Evolutionary conservation across 2,113 vertebrate genomes (phyloP).

Genomic region (Eurypyga helias): DNA sequence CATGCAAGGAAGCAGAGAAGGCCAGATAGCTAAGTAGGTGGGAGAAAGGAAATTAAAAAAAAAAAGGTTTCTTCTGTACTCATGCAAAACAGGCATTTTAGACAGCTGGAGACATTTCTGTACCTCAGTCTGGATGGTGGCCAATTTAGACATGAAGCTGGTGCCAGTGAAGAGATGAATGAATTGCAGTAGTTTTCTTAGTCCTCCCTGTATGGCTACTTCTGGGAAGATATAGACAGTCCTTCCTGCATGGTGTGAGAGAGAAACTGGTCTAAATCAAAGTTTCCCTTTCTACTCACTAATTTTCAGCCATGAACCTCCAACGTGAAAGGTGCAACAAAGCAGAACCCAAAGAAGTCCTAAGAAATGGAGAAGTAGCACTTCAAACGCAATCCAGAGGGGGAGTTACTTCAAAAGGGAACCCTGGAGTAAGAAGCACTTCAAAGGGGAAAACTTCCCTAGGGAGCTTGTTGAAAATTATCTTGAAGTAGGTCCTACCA

Average conservation of each 20-base stretch:
- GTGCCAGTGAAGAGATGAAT: neutral
- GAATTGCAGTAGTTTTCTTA: neutral
- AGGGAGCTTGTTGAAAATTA: slow-evolving; percentile 48
- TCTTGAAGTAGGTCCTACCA: slow-evolving; percentile 31
- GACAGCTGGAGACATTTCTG: neutral
- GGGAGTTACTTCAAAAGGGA: slow-evolving; percentile 61
- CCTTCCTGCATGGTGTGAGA: neutral
- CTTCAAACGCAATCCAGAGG: slow-evolving; percentile 57
- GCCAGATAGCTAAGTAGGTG: neutral
- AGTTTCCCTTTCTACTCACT: neutral
- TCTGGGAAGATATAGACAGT: neutral
- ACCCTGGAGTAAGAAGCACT: slow-evolving; percentile 49
- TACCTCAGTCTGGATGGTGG: neutral
- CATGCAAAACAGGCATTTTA: neutral
- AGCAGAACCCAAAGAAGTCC: slow-evolving; percentile 6
- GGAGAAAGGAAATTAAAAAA: neutral
- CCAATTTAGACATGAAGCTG: neutral
- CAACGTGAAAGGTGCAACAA: slow-evolving; percentile 7
- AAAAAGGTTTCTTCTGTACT: neutral
- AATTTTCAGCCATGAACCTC: neutral
- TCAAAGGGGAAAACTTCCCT: slow-evolving; percentile 53
- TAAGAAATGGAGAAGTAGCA: slow-evolving; percentile 7
- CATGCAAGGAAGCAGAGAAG: neutral
- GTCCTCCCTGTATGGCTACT: neutral
- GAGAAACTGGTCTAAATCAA: slow-evolving; percentile 7